Percentiles rank a stretch among this genome's conserved stretches.
These are phyloP conservation scores for Hemicordylus capensis DNA, from an alignment of 2,113 vertebrate species.

Conservation along the genomic window DNA sequence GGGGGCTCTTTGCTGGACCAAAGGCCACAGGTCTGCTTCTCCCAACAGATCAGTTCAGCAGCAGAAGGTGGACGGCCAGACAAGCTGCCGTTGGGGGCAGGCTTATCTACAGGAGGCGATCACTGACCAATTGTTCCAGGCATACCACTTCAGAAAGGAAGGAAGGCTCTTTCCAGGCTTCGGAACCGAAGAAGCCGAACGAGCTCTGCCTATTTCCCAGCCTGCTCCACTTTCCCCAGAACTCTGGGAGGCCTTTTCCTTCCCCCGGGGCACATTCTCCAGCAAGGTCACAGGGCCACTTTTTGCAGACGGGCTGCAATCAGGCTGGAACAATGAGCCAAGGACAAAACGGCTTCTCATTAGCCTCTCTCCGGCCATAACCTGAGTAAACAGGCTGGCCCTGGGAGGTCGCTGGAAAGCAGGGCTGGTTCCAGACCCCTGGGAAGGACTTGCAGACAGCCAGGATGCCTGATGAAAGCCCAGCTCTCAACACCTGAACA, in stretches of 20 bases:
- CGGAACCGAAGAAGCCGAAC: not conserved
- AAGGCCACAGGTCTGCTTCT: too few species aligned
- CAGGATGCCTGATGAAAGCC: not conserved
- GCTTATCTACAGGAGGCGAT: not conserved
- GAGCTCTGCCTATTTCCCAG: not conserved
- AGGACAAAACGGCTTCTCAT: not conserved
- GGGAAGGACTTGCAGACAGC: not conserved
- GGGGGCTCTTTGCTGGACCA: too few species aligned
- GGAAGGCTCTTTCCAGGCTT: not conserved
- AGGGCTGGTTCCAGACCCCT: not conserved
- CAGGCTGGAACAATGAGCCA: conserved; percentile 5
- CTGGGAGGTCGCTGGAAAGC: not conserved
- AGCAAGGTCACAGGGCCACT: conserved; percentile 12
- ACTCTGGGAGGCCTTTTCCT: not conserved
- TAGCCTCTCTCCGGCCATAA: not conserved
- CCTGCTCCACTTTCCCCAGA: not conserved
- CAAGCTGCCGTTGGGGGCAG: too few species aligned
- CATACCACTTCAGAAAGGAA: not conserved
- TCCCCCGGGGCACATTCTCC: not conserved
- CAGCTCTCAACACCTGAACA: not conserved
- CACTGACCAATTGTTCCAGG: not conserved
- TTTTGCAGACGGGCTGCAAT: not conserved
- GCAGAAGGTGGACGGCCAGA: too few species aligned
- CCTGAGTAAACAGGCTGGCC: conserved; percentile 19
- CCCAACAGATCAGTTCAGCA: too few species aligned